phyloP scores from a whole-genome alignment of 2,888 invertebrate species.

The Mesorhabditis belari region DNA sequence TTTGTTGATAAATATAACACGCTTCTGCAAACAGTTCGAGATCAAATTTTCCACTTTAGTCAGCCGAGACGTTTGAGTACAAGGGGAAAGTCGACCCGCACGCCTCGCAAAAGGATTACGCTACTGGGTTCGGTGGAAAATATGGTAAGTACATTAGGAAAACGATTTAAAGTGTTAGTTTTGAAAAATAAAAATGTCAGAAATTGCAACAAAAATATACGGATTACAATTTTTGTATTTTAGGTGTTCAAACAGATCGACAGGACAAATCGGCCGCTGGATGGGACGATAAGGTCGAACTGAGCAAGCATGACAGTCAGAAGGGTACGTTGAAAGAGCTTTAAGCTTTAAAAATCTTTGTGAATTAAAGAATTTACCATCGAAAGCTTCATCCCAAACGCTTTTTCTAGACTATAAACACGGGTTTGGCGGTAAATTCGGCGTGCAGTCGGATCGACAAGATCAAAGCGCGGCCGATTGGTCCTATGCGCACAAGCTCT shows the following conservation, averaged over 20 bases:
- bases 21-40: not conserved
- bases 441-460: slow-evolving; percentile 57
- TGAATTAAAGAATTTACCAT: not conserved
- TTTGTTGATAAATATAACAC: slow-evolving; percentile 3
- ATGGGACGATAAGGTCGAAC: slow-evolving; percentile 67
- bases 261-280: slow-evolving; percentile 65
- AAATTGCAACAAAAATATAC: too few relatives aligned
- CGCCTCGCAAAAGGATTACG: slow-evolving; percentile 67
- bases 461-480: slow-evolving; percentile 63
- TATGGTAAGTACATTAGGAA: slow-evolving; percentile 48
- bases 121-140: slow-evolving; percentile 57
- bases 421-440: slow-evolving; percentile 44
- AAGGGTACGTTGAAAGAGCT: slow-evolving; percentile 56
- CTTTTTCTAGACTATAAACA: slow-evolving; percentile 56
- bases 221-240: too few relatives aligned
- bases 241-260: slow-evolving; percentile 53
- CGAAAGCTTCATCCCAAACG: too few relatives aligned
- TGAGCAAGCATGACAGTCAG: slow-evolving; percentile 76
- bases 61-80: slow-evolving; percentile 18
- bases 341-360: not conserved
- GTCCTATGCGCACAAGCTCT: slow-evolving; percentile 67
- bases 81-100: slow-evolving; percentile 76
- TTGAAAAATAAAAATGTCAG: too few relatives aligned
- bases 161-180: too few relatives aligned
- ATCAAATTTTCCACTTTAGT: too few relatives aligned